These are phyloP conservation scores for Aphelinus certus DNA, from an alignment of 1,140 invertebrate genomes.

Conservation along the genomic window DNA sequence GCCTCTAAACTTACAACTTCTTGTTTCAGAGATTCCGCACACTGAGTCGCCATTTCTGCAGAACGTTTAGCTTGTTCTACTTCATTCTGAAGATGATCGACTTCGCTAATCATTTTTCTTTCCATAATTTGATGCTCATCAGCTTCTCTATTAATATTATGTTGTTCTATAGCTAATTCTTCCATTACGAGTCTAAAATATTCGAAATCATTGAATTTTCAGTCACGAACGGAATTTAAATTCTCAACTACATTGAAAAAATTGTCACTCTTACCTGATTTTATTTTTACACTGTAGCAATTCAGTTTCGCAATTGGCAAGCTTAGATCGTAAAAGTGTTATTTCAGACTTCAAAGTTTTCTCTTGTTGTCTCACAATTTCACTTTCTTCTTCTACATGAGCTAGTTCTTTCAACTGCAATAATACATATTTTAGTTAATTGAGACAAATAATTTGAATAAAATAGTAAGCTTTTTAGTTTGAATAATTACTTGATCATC, in stretches of 20 bases:
- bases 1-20: conserved; percentile 80
- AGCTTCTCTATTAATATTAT: conserved; percentile 64
- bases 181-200: conserved; percentile 69
- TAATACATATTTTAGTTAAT: conserved; percentile 38
- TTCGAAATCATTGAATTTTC: background rate
- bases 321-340: conserved; percentile 80
- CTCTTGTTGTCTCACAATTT: conserved; percentile 87
- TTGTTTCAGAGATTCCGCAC: conserved; percentile 81
- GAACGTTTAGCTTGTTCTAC: conserved; percentile 84
- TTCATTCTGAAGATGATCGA: conserved; percentile 83
- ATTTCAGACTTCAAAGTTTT: conserved; percentile 88
- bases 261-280: conserved; percentile 70
- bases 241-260: background rate
- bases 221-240: too few relatives aligned
- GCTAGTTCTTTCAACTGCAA: conserved; percentile 76
- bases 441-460: conserved; percentile 9
- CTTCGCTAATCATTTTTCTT: conserved; percentile 78
- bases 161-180: conserved; percentile 70
- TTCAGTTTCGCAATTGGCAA: conserved; percentile 89
- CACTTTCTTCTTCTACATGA: conserved; percentile 87
- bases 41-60: conserved; percentile 81
- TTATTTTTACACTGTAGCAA: conserved; percentile 88
- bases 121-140: conserved; percentile 80
- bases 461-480: conserved; percentile 11
- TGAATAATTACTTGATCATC: conserved; percentile 75